Evolutionary conservation across 2,888 invertebrate genomes (phyloP), one percentile per base, ranked within the genome.

Genomic region (Pandemis heparana): DNA sequence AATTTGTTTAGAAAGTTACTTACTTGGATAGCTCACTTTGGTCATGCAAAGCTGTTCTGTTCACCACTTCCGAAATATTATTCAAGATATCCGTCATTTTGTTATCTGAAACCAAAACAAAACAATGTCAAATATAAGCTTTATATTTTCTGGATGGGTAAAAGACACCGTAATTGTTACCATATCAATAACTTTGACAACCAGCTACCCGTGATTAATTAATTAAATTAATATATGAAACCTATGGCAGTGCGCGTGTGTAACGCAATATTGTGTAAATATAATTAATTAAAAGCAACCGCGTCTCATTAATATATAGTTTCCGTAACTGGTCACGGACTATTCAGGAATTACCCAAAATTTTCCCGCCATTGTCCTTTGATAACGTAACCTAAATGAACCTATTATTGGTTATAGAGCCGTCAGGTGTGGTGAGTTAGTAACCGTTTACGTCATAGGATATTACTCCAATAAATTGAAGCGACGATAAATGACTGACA

Each of bases 21-120:
- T 75, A 85, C 84, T 84, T 85, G 16, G 83, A 84, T 6, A 84
- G 76, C 76, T 84, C 85, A 70, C 85, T 85, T 7, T 80, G 83
- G 70, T 81, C 76, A 68, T 78, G 81, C 8, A 79, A 71, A 32
- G 74, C 76, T 18, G 80, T 77, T 41, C 82, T 80, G 43, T 73
- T 73, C 18, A 51, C 53, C 60, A 68, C 32, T 16, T 80, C 81
- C 4, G 83, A 83, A n/a, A 78, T 76, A 70, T 85, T 76, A 70
- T 85, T 85, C 39, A 79, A 75, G 10, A 78, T 65, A 39, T 82
- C 80, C 8, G 80, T 80, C 85, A 85, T 84, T 74, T 76, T 81
- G 43, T 48, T 71, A 78, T 76, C 85, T 85, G 81, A 23, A 85
- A 83, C 70, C 18, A 53, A 53, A 53, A 53, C n/a, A 16, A n/a